Evolutionary conservation across 2,113 vertebrate genomes (phyloP), one percentile per base, ranked within the genome.

Genomic region (Nicator chloris): DNA sequence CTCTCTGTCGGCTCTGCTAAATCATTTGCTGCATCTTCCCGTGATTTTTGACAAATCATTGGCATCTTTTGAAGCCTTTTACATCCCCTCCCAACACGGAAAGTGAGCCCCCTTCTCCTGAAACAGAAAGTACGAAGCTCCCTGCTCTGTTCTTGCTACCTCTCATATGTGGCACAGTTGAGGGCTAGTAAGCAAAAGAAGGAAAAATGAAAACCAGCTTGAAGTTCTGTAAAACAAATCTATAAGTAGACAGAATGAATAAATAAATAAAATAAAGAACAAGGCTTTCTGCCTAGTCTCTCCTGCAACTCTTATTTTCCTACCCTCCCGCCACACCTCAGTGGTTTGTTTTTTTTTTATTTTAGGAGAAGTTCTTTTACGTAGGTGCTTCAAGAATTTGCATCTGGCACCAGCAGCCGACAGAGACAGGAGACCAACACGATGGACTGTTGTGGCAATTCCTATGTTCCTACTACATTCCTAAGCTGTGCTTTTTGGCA

Each of bases 401-500:
- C 93, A 86, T 94, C 92, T 92, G 93, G 89, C 88, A 91, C 21
- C n/a, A 28, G 71, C 79, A 82, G 45, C 78, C 82, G 4, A 53
- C 2, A 5, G 59, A 94, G 83, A 95, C 31, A 50, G 78, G 28
- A 85, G 83, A 83, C 86, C 64, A 49, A 88, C 93, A 77, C 91
- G 37, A 84, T 61, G 68, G 90, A 73, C 54, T 78, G 59, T 45
- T 78, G 91, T 82, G 84, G 91, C 71, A 80, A 92, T 88, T 81
- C 80, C 86, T 95, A 7, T 42, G 30, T 27, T 92, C 80, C 87
- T 96, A 86, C 90, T 78, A 69, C 88, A 87, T 92, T 95, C 76
- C 69, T 95, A 66, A 89, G 47, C 90, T 95, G 86, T 70, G 39
- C 78, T 84, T 96, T 88, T 95, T 95, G 81, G 86, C 95, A 92